These are phyloP conservation scores for Bugula neritina DNA, from an alignment of 2,888 invertebrate genomes.

Conservation along the genomic window DNA sequence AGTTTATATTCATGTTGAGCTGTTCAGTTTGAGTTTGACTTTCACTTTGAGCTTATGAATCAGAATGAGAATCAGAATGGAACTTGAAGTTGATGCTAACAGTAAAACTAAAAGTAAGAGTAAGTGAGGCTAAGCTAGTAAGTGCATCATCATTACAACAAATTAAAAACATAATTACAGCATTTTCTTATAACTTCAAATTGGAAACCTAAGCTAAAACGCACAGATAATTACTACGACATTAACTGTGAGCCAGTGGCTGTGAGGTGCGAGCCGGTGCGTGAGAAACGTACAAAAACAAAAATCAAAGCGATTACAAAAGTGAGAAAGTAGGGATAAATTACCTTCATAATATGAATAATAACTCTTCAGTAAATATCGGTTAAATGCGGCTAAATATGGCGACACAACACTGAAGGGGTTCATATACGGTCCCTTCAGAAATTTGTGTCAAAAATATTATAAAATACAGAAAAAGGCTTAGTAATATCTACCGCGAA, in stretches of 20 bases:
- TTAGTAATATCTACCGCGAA: conserved; percentile 4
- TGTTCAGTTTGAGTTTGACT: no score
- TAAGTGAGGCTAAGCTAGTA: no score
- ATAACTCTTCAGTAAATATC: background rate
- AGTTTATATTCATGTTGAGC: no score
- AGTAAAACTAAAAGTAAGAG: no score
- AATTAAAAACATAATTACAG: no score
- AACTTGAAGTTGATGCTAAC: no score
- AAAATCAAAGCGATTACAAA: background rate
- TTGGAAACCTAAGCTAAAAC: no score
- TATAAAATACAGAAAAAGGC: background rate
- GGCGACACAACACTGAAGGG: conserved; percentile 24
- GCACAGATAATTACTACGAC: no score
- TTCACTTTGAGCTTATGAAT: no score
- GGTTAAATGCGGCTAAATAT: conserved; percentile 26
- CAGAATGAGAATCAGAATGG: no score
- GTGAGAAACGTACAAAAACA: background rate
- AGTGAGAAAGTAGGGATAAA: background rate
- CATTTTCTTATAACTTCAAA: no score
- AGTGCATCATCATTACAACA: no score
- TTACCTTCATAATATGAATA: conserved; percentile 16
- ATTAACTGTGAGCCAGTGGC: background rate
- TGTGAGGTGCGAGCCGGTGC: background rate
- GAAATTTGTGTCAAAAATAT: background rate
- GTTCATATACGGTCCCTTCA: conserved; percentile 13